These are phyloP conservation scores for Hypsibius dujardini DNA, from an alignment of 1,140 invertebrate genomes.

Conservation along the genomic window DNA sequence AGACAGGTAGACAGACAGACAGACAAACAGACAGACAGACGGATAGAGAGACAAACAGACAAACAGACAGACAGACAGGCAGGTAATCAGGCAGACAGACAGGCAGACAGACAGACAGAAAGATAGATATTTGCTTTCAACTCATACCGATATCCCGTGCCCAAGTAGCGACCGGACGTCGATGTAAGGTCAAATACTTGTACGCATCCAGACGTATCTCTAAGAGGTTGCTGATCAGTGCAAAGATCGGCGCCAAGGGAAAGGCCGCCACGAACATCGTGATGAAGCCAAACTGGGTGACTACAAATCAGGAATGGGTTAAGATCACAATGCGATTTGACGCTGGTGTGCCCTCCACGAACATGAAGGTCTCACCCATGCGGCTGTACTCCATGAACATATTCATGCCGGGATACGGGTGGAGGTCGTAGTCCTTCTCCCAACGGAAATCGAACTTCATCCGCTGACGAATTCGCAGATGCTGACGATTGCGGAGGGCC, in stretches of 20 bases:
- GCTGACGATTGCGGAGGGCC: neutral
- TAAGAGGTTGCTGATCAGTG: constrained; percentile 65
- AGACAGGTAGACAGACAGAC: neutral
- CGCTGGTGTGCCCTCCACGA: too few relatives aligned
- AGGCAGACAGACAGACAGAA: neutral
- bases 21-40: neutral
- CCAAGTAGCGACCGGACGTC: constrained; percentile 61
- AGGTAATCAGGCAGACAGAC: neutral
- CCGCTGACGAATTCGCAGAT: constrained; percentile 18
- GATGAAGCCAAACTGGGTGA: constrained; percentile 75
- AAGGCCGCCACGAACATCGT: constrained; percentile 77
- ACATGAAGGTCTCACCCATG: constrained; percentile 28
- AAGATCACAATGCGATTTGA: too few relatives aligned
- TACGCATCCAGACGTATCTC: constrained; percentile 73
- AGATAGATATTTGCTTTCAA: neutral
- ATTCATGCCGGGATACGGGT: constrained; percentile 27
- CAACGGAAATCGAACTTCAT: constrained; percentile 24
- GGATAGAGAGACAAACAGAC: too few relatives aligned
- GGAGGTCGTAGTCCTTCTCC: constrained; percentile 31
- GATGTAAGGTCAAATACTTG: constrained; percentile 63
- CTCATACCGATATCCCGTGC: constrained; percentile 56
- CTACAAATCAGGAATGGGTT: constrained; percentile 33
- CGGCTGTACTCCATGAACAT: constrained; percentile 34
- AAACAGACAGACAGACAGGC: neutral
- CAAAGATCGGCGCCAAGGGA: constrained; percentile 65